Evolutionary conservation across 2,113 vertebrate species (phyloP), one percentile per base, ranked within the genome.

Genomic region (Anarrhichthys ocellatus): DNA sequence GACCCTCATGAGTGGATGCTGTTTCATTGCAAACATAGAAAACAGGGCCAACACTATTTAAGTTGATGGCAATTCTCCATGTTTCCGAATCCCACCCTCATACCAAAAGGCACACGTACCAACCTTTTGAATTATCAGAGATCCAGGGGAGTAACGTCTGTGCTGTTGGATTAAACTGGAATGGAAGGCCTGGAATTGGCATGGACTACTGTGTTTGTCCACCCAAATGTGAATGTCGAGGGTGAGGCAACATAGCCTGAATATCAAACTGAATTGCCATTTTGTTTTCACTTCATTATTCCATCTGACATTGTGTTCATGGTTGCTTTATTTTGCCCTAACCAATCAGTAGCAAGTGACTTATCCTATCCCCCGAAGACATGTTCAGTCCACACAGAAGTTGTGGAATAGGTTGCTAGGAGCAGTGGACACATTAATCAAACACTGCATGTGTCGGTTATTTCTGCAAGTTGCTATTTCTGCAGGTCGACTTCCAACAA

Each of bases 91-190:
- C 67, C 40, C 38, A 65, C 22, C 73, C 13, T 34, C 27, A 52
- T 54, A 61, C 52, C 65, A 61, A 74, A 79, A 64, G 54, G 52
- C 68, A 36, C 22, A 76, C 59, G 67, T 44, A 54, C 58, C 40
- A 75, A 74, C 61, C 59, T 71, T 79, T 78, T 87, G 72, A 78
- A 81, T 81, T 50, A 71, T 66, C n/a, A 36, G 74, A 54, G 52
- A 62, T 87, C 36, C 54, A 27, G 11, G 58, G 36, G 65, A 82
- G 64, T 36, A 74, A 27, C 32, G 63, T 24, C 27, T 44, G 52
- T 29, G 59, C 15, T 59, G 46, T 14, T 67, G 46, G 29, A 27
- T 42, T 64, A 67, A 86, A 61, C 32, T 40, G 58, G 32, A 75
- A 54, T 70, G 13, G 17, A 52, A 82, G 59, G 48, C 29, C 64